A percentile compares a stretch with the other conserved stretches of the same genome.
Evolutionary conservation across 2,797 vertebrate species (phyloP).

Genomic region (Phyllotis vaccarum): DNA sequence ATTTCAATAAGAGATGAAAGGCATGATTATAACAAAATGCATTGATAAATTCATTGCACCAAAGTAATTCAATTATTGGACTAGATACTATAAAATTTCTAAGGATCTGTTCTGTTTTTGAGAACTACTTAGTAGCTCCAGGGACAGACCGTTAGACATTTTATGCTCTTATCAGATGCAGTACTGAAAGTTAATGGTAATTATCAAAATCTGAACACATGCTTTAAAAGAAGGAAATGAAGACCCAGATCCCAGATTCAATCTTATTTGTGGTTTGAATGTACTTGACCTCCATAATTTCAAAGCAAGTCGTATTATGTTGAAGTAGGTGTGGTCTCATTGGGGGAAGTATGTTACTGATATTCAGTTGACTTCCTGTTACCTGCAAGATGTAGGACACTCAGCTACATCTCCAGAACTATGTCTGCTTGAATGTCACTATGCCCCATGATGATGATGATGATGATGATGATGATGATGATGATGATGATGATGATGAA

Average conservation of each 20-base stretch:
- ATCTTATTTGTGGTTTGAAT: background rate
- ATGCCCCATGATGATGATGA: background rate
- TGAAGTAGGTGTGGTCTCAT: background rate
- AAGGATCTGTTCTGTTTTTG: background rate
- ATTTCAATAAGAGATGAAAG: background rate
- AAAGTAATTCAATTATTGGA: background rate
- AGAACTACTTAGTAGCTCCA: background rate
- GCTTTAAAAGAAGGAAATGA: background rate
- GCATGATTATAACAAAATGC: background rate
- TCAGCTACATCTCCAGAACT: background rate
- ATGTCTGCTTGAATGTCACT: background rate
- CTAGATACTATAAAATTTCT: background rate
- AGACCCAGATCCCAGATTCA: background rate
- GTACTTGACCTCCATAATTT: background rate
- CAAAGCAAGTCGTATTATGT: background rate
- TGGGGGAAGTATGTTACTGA: background rate
- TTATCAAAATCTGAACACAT: background rate
- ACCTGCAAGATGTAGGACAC: background rate
- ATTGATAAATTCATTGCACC: background rate
- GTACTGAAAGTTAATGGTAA: background rate
- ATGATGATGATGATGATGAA: background rate
- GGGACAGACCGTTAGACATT: background rate
- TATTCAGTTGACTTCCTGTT: background rate
- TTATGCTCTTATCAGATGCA: background rate
- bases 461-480: background rate